Percentiles rank a stretch among this genome's conserved stretches.
Evolutionary conservation across 92 coral and sea anemone genomes (phyloP).

Genomic region (Plumapathes pennacea): DNA sequence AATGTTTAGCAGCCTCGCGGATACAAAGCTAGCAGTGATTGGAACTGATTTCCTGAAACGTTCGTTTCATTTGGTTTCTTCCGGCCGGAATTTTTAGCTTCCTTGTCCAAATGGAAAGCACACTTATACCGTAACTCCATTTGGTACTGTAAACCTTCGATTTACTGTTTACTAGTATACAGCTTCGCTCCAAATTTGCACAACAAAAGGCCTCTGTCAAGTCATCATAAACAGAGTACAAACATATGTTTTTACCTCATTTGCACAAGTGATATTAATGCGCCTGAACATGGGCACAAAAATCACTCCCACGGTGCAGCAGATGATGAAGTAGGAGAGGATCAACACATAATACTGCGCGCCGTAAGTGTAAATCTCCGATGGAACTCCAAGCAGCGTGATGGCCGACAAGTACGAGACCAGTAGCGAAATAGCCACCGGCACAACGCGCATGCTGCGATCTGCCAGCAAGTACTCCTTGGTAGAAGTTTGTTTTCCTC

Average conservation of each 20-base stretch:
- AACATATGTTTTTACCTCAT: constrained; percentile 58
- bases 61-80: no score
- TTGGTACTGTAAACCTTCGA: neutral
- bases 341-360: constrained; percentile 81
- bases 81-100: no score
- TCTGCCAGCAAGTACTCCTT: constrained; percentile 81
- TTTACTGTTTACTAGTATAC: no score
- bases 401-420: constrained; percentile 87
- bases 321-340: constrained; percentile 67
- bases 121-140: neutral
- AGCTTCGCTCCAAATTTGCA: no score
- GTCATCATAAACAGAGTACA: no score
- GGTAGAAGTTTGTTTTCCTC: constrained; percentile 81
- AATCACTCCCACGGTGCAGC: constrained; percentile 60
- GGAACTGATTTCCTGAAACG: no score
- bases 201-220: no score
- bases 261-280: constrained; percentile 69
- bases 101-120: no score
- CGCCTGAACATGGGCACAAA: constrained; percentile 86
- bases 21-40: no score
- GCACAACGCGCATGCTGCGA: constrained; percentile 66
- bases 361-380: constrained; percentile 90
- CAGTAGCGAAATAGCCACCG: constrained; percentile 76
- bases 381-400: constrained; percentile 87
- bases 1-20: no score